Percentiles rank a stretch among this genome's conserved stretches.
Conservation (phyloP, 2,113 vertebrate genomes). For the Vicugna pacos region DNA sequence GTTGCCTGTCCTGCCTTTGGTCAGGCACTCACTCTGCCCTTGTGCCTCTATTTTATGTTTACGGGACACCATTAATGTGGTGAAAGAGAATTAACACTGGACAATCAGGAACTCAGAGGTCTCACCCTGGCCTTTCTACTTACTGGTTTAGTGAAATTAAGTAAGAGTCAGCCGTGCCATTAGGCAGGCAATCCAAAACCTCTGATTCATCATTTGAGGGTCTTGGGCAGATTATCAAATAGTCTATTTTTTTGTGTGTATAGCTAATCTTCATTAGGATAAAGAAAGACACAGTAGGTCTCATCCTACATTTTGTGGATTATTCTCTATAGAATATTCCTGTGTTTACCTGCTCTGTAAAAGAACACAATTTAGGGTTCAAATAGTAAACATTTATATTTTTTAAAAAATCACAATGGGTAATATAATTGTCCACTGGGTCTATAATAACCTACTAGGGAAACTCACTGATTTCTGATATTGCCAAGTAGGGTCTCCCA, state of each 20-base stretch:
- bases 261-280: background rate
- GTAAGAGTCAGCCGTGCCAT: background rate
- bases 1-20: background rate
- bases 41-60: background rate
- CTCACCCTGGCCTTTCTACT: background rate
- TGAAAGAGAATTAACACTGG: no score
- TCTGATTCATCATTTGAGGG: background rate
- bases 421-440: background rate
- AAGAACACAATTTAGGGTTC: background rate
- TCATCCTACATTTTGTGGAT: background rate
- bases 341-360: background rate
- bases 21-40: background rate
- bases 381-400: background rate
- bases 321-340: background rate
- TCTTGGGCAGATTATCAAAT: background rate
- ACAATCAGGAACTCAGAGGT: background rate
- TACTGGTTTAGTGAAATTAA: background rate
- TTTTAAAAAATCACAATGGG: background rate
- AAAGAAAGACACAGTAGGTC: background rate
- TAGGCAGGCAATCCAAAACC: background rate
- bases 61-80: background rate
- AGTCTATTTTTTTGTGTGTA: background rate
- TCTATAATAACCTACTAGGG: background rate
- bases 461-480: background rate
- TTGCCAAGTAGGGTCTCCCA: background rate